These are phyloP conservation scores for Cheilosia soror DNA, from an alignment of 2,888 invertebrate genomes.

Conservation along the genomic window DNA sequence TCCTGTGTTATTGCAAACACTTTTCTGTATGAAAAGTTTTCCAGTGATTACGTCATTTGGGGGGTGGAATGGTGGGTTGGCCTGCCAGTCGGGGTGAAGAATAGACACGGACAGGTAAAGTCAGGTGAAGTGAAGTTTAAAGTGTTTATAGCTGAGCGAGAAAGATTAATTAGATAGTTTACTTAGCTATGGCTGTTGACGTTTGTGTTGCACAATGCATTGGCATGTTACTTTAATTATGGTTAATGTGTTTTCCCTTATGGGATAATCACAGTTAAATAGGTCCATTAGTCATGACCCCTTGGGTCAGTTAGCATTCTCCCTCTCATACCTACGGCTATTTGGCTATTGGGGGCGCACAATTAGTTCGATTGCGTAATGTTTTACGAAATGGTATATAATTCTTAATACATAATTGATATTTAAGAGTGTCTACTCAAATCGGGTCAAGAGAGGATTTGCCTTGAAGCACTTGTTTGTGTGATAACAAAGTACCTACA, in stretches of 20 bases:
- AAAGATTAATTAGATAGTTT: conserved; percentile 50
- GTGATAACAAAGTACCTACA: neutral
- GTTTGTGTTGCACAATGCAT: neutral
- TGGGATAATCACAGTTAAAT: conserved; percentile 29
- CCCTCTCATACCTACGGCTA: neutral
- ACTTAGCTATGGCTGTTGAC: neutral
- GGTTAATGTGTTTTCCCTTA: conserved; percentile 34
- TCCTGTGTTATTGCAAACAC: conserved; percentile 34
- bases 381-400: neutral
- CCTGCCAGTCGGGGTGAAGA: conserved; percentile 15
- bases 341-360: neutral
- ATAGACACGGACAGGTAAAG: conserved; percentile 4
- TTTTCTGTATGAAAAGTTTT: conserved; percentile 22
- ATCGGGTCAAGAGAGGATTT: neutral
- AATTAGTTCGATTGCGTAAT: conserved; percentile 34
- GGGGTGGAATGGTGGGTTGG: neutral
- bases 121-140: conserved; percentile 48
- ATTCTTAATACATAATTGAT: conserved; percentile 20
- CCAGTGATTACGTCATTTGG: conserved; percentile 29
- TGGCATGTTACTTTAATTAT: conserved; percentile 49
- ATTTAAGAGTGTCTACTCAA: conserved; percentile 15
- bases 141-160: conserved; percentile 30
- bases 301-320: neutral
- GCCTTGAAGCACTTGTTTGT: neutral
- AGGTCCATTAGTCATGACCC: conserved; percentile 46